Conservation (phyloP, 2,113 vertebrate species). For the Anarrhichthys ocellatus region DNA sequence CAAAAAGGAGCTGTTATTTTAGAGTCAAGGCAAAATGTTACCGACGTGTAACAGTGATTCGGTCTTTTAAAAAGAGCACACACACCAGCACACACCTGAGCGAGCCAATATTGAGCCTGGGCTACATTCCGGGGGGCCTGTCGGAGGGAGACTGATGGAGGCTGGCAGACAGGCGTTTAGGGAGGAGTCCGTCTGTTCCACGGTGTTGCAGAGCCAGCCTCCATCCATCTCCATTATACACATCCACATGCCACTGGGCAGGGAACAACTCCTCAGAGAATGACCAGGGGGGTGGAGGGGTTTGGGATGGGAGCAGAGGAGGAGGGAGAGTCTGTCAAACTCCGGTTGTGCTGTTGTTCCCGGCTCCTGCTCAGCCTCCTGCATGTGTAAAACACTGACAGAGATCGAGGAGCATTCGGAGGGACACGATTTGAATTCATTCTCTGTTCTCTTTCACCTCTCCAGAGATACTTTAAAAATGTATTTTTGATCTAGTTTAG, state of each 20-base stretch:
- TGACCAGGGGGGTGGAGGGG: slow-evolving; percentile 38
- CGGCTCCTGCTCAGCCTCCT: slow-evolving; percentile 33
- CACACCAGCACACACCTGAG: slow-evolving; percentile 45
- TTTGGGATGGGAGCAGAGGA: slow-evolving; percentile 11
- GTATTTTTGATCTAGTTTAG: slow-evolving; percentile 3
- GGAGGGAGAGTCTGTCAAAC: slow-evolving; percentile 57
- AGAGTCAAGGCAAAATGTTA: not conserved
- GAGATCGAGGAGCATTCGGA: slow-evolving; percentile 4
- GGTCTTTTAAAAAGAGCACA: slow-evolving; percentile 2
- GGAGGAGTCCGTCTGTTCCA: slow-evolving; percentile 79
- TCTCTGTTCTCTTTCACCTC: slow-evolving; percentile 22
- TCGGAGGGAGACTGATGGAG: slow-evolving; percentile 76
- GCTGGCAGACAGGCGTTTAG: slow-evolving; percentile 78
- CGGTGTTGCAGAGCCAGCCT: slow-evolving; percentile 71
- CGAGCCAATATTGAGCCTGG: slow-evolving; percentile 38
- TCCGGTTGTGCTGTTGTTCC: slow-evolving; percentile 54
- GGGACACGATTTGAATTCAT: slow-evolving; percentile 46
- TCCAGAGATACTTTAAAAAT: slow-evolving; percentile 13
- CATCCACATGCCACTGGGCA: slow-evolving; percentile 79
- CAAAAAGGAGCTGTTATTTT: slow-evolving; percentile 1
- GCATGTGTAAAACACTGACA: slow-evolving; percentile 52
- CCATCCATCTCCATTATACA: slow-evolving; percentile 83
- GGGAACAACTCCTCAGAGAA: slow-evolving; percentile 76
- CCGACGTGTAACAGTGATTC: not conserved
- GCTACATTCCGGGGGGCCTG: slow-evolving; percentile 51